Percentiles rank a stretch among this genome's conserved stretches.
Conservation (phyloP, 2,888 invertebrate species). For the Drosophila longiperda region DNA sequence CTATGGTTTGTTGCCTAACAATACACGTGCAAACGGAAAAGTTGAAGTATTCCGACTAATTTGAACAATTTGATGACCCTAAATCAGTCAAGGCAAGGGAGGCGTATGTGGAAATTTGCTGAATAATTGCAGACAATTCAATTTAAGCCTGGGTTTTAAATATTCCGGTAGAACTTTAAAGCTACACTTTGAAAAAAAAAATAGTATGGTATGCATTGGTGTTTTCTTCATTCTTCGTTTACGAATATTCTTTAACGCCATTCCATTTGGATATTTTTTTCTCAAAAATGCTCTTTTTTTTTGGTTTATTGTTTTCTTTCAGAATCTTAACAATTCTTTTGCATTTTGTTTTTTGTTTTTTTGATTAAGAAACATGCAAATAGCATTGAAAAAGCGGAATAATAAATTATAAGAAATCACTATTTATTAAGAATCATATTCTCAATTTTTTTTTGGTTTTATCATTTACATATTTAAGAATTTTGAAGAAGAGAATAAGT, state of each 20-base stretch:
- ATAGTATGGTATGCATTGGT: too few species aligned
- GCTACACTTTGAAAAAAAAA: neutral
- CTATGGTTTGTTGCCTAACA: slow-evolving; percentile 8
- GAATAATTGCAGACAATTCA: slow-evolving; percentile 21
- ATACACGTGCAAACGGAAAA: slow-evolving; percentile 64
- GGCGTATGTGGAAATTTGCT: neutral
- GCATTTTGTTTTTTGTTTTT: neutral
- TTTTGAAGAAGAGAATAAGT: too few species aligned
- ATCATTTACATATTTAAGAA: too few species aligned
- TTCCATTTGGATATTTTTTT: too few species aligned
- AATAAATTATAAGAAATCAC: too few species aligned
- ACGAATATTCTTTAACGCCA: neutral
- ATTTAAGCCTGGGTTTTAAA: neutral
- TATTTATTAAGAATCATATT: too few species aligned
- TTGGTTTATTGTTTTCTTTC: neutral
- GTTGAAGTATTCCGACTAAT: slow-evolving; percentile 30
- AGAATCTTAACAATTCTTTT: neutral
- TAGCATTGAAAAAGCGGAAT: too few species aligned
- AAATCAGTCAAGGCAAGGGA: neutral
- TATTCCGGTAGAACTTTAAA: neutral
- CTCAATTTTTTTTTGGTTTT: too few species aligned
- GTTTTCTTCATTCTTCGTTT: too few species aligned
- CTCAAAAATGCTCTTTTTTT: neutral
- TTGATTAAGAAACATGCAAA: too few species aligned
- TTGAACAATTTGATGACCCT: slow-evolving; percentile 10